Evolutionary conservation across 2,797 vertebrate genomes (phyloP), one percentile per base, ranked within the genome.

Genomic region (Hyperoplus immaculatus): DNA sequence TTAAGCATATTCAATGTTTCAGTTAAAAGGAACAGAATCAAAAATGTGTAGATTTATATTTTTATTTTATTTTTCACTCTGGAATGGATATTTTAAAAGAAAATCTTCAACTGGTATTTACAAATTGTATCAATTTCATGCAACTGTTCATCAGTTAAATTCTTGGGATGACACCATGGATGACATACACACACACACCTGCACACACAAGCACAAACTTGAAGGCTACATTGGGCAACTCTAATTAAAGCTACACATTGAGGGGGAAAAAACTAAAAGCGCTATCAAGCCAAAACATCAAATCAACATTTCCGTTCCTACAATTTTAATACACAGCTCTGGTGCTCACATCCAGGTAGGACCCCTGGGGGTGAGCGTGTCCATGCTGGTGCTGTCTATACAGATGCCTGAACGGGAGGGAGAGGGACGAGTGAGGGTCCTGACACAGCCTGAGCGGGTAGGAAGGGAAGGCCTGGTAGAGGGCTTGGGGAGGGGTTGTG

Each of bases 351-450:
- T 94, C 95, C 92, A 91, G 92, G 93, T 94, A 97, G 90, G 95
- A 90, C 89, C 92, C 95, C 88, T 89, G 96, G 72, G 89, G 90
- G 88, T 91, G 95, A 87, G 89, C 60, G 87, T 94, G 96, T 85
- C 89, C 93, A 77, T 94, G 96, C 89, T 95, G 96, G 93, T 92
- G 96, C 88, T 94, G 96, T 83, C 95, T 96, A 90, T 95, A 97
- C 90, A 94, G 94, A 88, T 92, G 96, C 91, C 91, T 96, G 92
- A 92, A 95, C 50, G 95, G 96, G 87, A 93, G 95, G 85, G 96
- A 90, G 84, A 94, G 93, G 82, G 87, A 95, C 56, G 89, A 81
- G 88, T 95, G 96, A 84, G 90, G 96, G 85, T 92, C 96, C 94
- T 95, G 96, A 87, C 45, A 94, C 63, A 95, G 95, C 67, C 69